Conservation (phyloP, 2,888 invertebrate genomes). For the Tachina lurida region DNA sequence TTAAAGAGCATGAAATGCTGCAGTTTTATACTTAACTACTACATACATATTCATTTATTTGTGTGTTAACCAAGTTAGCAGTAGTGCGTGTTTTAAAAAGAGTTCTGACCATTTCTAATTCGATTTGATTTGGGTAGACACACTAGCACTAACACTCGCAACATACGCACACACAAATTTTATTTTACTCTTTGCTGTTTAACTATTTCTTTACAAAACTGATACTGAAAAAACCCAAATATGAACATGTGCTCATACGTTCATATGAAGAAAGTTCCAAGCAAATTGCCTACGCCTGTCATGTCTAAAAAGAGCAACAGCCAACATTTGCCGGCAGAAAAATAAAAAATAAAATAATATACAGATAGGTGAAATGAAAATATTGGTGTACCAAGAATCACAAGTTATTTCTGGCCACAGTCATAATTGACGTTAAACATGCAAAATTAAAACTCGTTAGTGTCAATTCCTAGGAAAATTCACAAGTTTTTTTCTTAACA, state of each 20-base stretch:
- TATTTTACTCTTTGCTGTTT: constrained; percentile 40
- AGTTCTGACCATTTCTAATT: constrained; percentile 70
- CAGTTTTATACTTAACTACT: constrained; percentile 14
- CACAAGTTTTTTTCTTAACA: constrained; percentile 61
- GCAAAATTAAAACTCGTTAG: constrained; percentile 81
- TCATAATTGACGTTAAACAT: constrained; percentile 77
- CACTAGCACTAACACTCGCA: constrained; percentile 18
- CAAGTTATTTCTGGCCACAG: constrained; percentile 60
- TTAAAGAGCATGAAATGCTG: constrained; percentile 41
- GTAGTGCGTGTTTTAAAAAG: constrained; percentile 60
- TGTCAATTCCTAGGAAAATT: constrained; percentile 79
- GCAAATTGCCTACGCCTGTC: constrained; percentile 80
- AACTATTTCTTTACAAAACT: not conserved
- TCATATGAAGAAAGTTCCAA: constrained; percentile 63
- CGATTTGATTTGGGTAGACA: constrained; percentile 67
- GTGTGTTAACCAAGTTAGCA: constrained; percentile 32
- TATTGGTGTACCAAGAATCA: constrained; percentile 63
- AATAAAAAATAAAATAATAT: constrained; percentile 7
- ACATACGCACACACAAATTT: constrained; percentile 54
- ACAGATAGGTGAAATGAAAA: constrained; percentile 18
- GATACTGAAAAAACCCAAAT: constrained; percentile 25
- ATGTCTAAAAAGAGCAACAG: constrained; percentile 76
- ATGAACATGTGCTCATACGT: not conserved
- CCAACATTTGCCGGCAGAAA: constrained; percentile 49
- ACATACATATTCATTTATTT: not conserved